A percentile compares a stretch with the other conserved stretches of the same genome.
phyloP scores from a whole-genome alignment of 2,797 vertebrate genomes.

The Betta splendens region DNA sequence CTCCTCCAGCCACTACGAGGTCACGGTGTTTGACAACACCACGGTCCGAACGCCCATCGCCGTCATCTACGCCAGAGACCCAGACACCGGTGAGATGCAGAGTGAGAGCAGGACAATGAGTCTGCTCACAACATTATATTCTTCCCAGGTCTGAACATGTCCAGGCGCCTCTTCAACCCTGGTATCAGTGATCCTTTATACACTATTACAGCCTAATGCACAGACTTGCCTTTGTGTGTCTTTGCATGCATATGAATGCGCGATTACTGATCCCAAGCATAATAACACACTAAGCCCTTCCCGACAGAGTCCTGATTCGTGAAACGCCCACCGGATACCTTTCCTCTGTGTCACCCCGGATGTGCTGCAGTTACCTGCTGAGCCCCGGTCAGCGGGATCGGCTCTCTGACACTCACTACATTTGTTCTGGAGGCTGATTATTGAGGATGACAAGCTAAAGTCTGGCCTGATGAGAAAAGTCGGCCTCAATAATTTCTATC shows the following conservation, averaged over 20 bases:
- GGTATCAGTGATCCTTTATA: constrained; percentile 2
- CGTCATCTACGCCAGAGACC: constrained; percentile 91
- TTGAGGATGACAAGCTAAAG: too few relatives aligned
- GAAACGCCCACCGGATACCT: constrained; percentile 28
- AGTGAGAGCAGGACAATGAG: neutral
- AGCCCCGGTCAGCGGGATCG: constrained; percentile 7
- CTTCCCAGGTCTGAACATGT: constrained; percentile 41
- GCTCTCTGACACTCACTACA: too few relatives aligned
- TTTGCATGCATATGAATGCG: neutral
- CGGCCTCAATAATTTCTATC: too few relatives aligned
- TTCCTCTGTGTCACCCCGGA: constrained; percentile 7
- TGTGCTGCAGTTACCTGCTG: neutral
- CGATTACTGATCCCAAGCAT: constrained; percentile 18
- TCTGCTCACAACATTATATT: neutral
- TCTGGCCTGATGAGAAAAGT: too few relatives aligned
- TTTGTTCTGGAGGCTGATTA: too few relatives aligned
- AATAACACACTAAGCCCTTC: constrained; percentile 31
- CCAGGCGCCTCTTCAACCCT: neutral
- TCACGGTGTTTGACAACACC: constrained; percentile 96
- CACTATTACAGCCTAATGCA: constrained; percentile 4
- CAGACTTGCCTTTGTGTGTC: constrained; percentile 25
- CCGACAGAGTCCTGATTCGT: constrained; percentile 8
- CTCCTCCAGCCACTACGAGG: constrained; percentile 88
- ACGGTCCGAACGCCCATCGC: constrained; percentile 91
- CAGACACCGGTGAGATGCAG: constrained; percentile 86